Base-by-base conservation (phyloP, 2,888 invertebrate species). In the Elysia crispata region DNA sequence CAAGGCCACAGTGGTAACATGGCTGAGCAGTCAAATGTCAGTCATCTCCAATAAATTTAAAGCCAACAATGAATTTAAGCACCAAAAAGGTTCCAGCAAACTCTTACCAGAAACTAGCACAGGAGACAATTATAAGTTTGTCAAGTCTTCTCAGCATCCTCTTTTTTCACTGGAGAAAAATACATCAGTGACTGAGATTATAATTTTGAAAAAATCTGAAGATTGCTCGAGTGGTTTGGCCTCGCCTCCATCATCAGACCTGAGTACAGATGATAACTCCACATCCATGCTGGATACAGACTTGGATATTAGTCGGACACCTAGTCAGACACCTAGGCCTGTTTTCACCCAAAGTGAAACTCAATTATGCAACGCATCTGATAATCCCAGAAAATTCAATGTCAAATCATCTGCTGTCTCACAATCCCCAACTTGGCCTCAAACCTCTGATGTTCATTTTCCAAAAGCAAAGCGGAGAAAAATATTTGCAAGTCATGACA, bases 1-100 rank as follows among this genome's bases (percentile, higher is more conserved):
- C 30, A 11, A 25, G 6, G 25, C 30, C 20, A 69, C 28, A 41
- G 83, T 83, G 20, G 20, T 25, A 0, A 73, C 30, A 15, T 83
- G 83, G 83, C 64, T 82, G 41, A 31, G 79, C 50, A n/a, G 74
- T 28, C 75, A 76, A 83, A n/a, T 80, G 67, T n/a, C 6, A 18
- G 5, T 41, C 41, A 41, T 41, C n/a, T n/a, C n/a, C n/a, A n/a
- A n/a, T n/a, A n/a, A n/a, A n/a, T n/a, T n/a, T n/a, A n/a, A n/a
- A n/a, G n/a, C n/a, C 57, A 1, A 18, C 60, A 31, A 28, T 13
- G 20, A 23, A 23, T 0, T 15, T 13, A 41, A 62, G 5, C 20
- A 49, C 3, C 41, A 28, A 23, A 49, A 25, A 76, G 31, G 5
- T 25, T 18, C 15, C 23, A 54, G 28, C 25, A 49, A 50, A 18